These are phyloP conservation scores for Catocala nupta DNA, from an alignment of 2,888 invertebrate genomes.

Conservation along the genomic window DNA sequence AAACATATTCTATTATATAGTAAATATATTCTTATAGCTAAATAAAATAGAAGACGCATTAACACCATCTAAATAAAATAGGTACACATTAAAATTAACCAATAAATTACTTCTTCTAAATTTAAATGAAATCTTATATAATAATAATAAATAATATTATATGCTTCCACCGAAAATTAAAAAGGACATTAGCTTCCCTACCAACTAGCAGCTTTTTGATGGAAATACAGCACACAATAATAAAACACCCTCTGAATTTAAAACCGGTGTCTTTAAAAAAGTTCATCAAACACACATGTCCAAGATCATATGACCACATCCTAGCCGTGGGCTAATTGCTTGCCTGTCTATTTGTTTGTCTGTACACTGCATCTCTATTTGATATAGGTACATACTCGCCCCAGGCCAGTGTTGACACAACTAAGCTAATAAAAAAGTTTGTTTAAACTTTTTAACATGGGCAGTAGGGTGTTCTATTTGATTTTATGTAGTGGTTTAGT, in stretches of 20 bases:
- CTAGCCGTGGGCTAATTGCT: conserved; percentile 79
- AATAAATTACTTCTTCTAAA: no score
- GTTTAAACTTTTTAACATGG: conserved; percentile 69
- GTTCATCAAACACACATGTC: conserved; percentile 61
- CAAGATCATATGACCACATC: conserved; percentile 61
- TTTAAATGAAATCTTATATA: no score
- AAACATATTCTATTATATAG: no score
- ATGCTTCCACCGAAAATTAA: no score
- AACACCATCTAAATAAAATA: no score
- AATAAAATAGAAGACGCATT: no score
- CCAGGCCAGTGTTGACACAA: conserved; percentile 70
- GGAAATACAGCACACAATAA: background rate
- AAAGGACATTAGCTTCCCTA: no score
- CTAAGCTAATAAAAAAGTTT: conserved; percentile 75
- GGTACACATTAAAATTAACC: no score
- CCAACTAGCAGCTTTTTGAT: background rate
- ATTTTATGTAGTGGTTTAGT: conserved; percentile 53
- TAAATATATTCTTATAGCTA: no score
- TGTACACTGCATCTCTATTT: conserved; percentile 64
- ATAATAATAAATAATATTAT: no score
- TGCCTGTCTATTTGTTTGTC: conserved; percentile 69
- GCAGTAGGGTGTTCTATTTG: conserved; percentile 57
- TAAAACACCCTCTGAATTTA: conserved; percentile 2
- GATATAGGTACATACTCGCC: conserved; percentile 71
- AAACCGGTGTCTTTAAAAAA: conserved; percentile 16